Evolutionary conservation across 2,797 vertebrate species (phyloP), one percentile per base, ranked within the genome.

Genomic region (Halcyon leucocephala): DNA sequence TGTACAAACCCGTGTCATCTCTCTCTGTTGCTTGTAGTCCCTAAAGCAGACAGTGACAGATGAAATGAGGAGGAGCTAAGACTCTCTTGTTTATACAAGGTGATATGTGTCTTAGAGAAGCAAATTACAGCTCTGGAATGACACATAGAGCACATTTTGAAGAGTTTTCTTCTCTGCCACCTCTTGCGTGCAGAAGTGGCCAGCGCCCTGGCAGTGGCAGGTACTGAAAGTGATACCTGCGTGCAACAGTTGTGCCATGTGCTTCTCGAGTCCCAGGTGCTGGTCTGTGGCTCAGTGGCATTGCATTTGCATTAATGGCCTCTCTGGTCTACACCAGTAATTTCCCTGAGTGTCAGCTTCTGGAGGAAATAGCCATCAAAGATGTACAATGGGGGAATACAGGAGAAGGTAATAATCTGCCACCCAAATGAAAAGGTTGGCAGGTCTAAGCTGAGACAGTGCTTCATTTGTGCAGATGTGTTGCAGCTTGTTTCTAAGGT

Each of bases 201-300:
- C 3, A 29, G 51, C 28, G 24, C 28, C 19, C n/a, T 11, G 29
- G 55, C 14, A 51, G 58, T 12, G 48, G 52, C 65, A 57, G 77
- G 76, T 66, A 22, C 37, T 0, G 0, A 42, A 29, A 1, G 1
- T 2, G 22, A 9, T 8, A 5, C 10, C 54, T 24, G 35, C 0
- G 0, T n/a, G 42, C 31, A 12, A 5, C 33, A 12, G 26, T 12
- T 29, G n/a, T 16, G 29, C 19, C n/a, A 17, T 31, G 31, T 31
- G 41, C 46, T 31, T 5, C 0, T 6, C 5, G 16, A 20, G 55
- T 52, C 44, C 62, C 12, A 2, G 28, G 17, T 24, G 26, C 33
- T 39, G 28, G 22, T 24, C 62, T 35, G 35, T 16, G 35, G 20
- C 67, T 26, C 21, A 1, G n/a, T 25, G 39, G 20, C 19, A 2